A percentile compares a stretch with the other conserved stretches of the same genome.
Evolutionary conservation across 2,888 invertebrate genomes (phyloP).

Genomic region (Mesochorus sp.): DNA sequence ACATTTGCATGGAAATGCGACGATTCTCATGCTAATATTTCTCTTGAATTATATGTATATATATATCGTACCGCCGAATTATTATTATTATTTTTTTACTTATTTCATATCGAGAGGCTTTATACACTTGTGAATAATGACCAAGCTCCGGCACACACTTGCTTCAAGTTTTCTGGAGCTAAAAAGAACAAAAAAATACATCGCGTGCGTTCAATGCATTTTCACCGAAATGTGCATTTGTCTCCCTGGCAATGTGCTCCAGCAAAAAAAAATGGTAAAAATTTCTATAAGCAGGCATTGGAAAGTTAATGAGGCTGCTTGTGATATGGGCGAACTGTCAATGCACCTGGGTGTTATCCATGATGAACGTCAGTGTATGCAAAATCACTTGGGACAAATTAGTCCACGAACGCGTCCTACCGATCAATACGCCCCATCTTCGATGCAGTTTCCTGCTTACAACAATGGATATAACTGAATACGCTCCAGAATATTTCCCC

Average conservation of each 20-base stretch:
- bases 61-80: not conserved
- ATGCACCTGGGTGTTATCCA: no score
- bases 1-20: conserved; percentile 50
- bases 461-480: no score
- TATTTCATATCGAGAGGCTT: conserved; percentile 30
- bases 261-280: no score
- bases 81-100: conserved; percentile 13
- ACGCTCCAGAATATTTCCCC: no score
- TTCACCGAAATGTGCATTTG: no score
- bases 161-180: not conserved
- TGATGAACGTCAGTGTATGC: no score
- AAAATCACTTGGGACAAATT: no score
- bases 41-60: conserved; percentile 33
- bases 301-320: not conserved
- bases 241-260: no score
- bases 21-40: conserved; percentile 52
- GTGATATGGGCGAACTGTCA: no score
- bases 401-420: no score
- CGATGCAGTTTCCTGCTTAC: no score
- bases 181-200: not conserved
- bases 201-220: not conserved
- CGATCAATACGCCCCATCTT: no score
- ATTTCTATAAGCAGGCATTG: not conserved
- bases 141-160: not conserved
- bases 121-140: not conserved